Conservation (phyloP, 1,140 invertebrate species). For the Sycobia sp. region DNA sequence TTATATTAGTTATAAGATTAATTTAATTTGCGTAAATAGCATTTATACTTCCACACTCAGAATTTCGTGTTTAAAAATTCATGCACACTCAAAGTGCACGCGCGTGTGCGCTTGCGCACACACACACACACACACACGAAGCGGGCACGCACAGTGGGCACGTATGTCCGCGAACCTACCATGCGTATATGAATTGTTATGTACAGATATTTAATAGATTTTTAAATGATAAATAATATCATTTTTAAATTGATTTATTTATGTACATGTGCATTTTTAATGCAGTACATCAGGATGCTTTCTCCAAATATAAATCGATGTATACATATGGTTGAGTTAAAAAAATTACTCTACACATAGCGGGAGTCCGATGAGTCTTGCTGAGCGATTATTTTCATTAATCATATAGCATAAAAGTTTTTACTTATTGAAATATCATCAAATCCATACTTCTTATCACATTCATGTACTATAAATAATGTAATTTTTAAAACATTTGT, state of each 20-base stretch:
- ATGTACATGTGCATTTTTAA: conserved; percentile 21
- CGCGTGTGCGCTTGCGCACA: background rate
- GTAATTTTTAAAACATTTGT: too few species aligned
- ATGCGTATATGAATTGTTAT: background rate
- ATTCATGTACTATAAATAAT: too few species aligned
- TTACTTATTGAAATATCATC: background rate
- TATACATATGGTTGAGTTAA: background rate
- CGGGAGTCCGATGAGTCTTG: background rate
- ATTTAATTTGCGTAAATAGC: conserved; percentile 4
- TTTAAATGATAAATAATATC: conserved; percentile 19
- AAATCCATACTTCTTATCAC: conserved; percentile 5
- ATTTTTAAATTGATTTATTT: conserved; percentile 17
- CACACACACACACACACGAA: background rate
- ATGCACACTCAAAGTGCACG: background rate
- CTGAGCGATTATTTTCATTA: background rate
- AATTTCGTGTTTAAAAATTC: background rate
- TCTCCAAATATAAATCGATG: conserved; percentile 11
- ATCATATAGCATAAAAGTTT: background rate
- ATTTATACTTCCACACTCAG: background rate
- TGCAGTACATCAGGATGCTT: conserved; percentile 7
- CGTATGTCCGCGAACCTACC: background rate
- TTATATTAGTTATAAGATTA: conserved; percentile 9
- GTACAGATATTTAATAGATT: conserved; percentile 4
- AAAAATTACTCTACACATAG: conserved; percentile 1
- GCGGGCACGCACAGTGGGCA: too few species aligned